These are phyloP conservation scores for Idaea biselata DNA, from an alignment of 2,888 invertebrate species.

Conservation along the genomic window DNA sequence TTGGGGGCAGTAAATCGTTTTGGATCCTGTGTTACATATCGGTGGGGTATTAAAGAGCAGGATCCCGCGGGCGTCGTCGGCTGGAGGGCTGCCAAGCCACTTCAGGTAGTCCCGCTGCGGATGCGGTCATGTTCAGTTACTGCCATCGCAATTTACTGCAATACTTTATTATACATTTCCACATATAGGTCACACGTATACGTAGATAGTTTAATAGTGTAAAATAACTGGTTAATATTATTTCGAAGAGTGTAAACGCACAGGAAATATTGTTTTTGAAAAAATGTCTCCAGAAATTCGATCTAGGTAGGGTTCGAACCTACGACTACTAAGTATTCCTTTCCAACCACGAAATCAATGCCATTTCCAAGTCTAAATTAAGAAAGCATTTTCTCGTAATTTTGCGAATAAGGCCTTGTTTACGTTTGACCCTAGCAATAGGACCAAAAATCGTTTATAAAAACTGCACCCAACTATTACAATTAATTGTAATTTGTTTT, in stretches of 20 bases:
- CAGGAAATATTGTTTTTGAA: neutral
- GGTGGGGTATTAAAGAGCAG: conserved; percentile 29
- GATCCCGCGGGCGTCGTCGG: conserved; percentile 28
- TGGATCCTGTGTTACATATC: conserved; percentile 32
- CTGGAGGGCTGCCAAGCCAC: conserved; percentile 54
- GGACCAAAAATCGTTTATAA: no score
- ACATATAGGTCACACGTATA: conserved; percentile 11
- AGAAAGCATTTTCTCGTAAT: no score
- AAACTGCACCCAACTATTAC: conserved; percentile 13
- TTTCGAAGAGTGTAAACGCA: neutral
- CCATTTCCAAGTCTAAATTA: no score
- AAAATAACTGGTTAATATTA: neutral
- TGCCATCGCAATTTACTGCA: conserved; percentile 37
- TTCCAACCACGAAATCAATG: no score
- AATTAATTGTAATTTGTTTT: neutral
- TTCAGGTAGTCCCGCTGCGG: conserved; percentile 52
- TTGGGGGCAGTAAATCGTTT: conserved; percentile 40
- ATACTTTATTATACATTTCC: conserved; percentile 19
- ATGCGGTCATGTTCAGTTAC: conserved; percentile 40
- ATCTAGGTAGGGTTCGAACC: no score
- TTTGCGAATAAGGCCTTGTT: no score
- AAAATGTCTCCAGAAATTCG: no score
- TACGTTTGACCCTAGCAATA: no score
- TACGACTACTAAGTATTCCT: no score
- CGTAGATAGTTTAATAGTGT: neutral